Evolutionary conservation across 1,140 invertebrate genomes (phyloP).

Genomic region (Antheraea mylitta): DNA sequence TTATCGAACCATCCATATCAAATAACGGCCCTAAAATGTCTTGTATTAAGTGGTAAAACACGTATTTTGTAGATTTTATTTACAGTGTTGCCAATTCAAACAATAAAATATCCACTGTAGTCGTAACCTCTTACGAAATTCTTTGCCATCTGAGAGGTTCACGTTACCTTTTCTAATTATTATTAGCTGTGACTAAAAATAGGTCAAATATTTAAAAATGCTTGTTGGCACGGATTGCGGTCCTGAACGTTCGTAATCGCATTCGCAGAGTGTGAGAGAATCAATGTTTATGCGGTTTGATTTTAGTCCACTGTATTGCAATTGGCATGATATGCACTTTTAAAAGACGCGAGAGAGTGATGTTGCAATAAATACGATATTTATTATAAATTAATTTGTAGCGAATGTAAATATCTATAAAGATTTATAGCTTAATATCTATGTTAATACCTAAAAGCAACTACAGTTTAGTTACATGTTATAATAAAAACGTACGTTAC

Average conservation of each 20-base stretch:
- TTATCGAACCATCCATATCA: neutral
- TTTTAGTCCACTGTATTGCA: constrained; percentile 12
- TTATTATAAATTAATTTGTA: no score
- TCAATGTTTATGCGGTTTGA: constrained; percentile 33
- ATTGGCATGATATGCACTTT: neutral
- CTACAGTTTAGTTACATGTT: no score
- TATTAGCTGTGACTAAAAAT: constrained; percentile 77
- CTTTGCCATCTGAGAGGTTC: constrained; percentile 65
- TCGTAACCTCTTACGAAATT: constrained; percentile 41
- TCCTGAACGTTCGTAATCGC: constrained; percentile 50
- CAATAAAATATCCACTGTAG: constrained; percentile 31
- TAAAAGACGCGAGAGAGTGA: no score
- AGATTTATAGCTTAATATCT: no score
- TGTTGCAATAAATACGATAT: no score
- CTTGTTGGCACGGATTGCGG: constrained; percentile 58
- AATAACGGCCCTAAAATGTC: neutral
- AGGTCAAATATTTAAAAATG: constrained; percentile 76
- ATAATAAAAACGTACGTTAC: no score
- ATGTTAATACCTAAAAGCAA: no score
- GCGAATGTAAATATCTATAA: no score
- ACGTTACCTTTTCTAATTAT: constrained; percentile 78
- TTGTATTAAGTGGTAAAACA: neutral
- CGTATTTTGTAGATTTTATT: neutral
- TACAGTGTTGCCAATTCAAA: constrained; percentile 37
- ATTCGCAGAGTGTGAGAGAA: constrained; percentile 38